A percentile compares a stretch with the other conserved stretches of the same genome.
Conservation (phyloP, 2,113 vertebrate species). For the Pelodiscus sinensis region DNA sequence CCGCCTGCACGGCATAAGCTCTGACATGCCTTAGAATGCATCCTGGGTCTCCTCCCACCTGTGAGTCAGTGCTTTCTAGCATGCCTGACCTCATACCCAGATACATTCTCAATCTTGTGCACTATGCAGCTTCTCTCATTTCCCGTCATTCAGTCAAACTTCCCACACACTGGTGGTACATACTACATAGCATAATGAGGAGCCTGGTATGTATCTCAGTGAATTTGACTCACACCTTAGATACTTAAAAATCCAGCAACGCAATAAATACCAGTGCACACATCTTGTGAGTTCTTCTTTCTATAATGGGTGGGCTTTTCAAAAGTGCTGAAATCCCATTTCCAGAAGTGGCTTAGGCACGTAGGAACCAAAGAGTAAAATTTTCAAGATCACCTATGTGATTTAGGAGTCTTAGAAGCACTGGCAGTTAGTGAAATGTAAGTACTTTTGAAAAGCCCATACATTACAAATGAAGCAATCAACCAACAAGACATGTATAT, state of each 20-base stretch:
- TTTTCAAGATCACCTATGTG: not conserved
- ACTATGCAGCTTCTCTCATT: not conserved
- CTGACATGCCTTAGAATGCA: not conserved
- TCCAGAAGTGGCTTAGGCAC: not conserved
- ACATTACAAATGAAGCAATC: accelerated
- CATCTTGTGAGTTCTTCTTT: not conserved
- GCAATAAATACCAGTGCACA: not conserved
- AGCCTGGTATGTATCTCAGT: not conserved
- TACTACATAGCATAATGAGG: too few relatives aligned
- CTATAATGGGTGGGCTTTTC: not conserved
- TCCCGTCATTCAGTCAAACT: not conserved
- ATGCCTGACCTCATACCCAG: not conserved
- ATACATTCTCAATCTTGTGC: not conserved
- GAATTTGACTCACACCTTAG: not conserved
- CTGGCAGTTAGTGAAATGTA: not conserved
- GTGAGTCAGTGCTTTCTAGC: not conserved
- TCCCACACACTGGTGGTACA: not conserved
- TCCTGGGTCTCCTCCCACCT: not conserved
- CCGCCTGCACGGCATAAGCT: not conserved
- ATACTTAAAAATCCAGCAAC: not conserved
- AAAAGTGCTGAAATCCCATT: accelerated
- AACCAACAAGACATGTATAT: accelerated
- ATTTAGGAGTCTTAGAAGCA: not conserved
- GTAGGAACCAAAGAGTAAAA: not conserved
- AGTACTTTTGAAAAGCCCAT: not conserved